A percentile compares a stretch with the other conserved stretches of the same genome.
These are phyloP conservation scores for Pectinophora gossypiella DNA, from an alignment of 1,140 invertebrate species.

Conservation along the genomic window DNA sequence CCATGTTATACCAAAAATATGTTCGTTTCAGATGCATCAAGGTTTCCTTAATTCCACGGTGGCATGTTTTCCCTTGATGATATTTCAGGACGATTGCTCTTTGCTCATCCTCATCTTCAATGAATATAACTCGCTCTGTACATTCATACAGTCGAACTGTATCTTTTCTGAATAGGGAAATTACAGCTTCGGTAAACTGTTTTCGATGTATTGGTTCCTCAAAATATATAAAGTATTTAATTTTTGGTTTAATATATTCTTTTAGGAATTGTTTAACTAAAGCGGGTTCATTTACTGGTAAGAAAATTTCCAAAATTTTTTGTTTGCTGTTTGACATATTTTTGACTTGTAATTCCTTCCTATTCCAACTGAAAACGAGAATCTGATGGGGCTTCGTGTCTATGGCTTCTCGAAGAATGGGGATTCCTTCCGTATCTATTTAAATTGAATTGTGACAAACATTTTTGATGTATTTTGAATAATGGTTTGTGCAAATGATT, in stretches of 20 bases:
- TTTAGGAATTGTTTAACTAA: slow-evolving; percentile 14
- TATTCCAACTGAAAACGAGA: no score
- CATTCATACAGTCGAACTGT: no score
- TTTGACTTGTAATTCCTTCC: no score
- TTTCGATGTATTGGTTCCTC: slow-evolving; percentile 3
- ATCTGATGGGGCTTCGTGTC: no score
- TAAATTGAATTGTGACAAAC: no score
- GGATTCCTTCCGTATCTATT: no score
- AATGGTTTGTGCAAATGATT: no score
- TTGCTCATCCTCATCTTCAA: slow-evolving; percentile 13
- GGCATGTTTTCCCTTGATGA: slow-evolving; percentile 21
- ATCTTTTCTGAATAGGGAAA: slow-evolving; percentile 12
- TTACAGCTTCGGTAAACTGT: slow-evolving; percentile 8
- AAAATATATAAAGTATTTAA: slow-evolving; percentile 2
- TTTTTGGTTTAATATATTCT: slow-evolving; percentile 11
- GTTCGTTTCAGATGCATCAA: slow-evolving; percentile 17
- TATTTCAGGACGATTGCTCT: slow-evolving; percentile 13
- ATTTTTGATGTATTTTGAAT: no score
- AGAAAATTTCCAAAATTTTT: no score
- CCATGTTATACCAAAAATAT: slow-evolving; percentile 36
- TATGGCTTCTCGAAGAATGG: no score
- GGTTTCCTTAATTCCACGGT: slow-evolving; percentile 34
- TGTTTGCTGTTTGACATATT: no score
- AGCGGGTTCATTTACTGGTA: no score
- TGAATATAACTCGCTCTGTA: slow-evolving; percentile 8